These are phyloP conservation scores for Dexiosoma caninum DNA, from an alignment of 2,888 invertebrate genomes.

Conservation along the genomic window DNA sequence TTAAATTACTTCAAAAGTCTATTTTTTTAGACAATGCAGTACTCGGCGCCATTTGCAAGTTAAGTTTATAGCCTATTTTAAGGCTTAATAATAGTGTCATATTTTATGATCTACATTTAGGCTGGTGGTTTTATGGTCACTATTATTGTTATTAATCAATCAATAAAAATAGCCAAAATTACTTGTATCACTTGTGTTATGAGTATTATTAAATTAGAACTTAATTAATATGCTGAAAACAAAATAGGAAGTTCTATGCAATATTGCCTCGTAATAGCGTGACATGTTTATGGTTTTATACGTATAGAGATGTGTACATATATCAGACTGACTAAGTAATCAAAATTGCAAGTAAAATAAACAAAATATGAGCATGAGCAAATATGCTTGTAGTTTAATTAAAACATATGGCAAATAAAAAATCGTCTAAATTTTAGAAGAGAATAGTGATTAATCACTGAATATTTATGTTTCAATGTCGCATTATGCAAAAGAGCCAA, in stretches of 20 bases:
- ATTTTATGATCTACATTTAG: constrained; percentile 13
- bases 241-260: background rate
- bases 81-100: constrained; percentile 27
- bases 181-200: constrained; percentile 24
- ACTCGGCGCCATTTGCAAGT: too few relatives aligned
- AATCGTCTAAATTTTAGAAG: constrained; percentile 19
- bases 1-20: too few relatives aligned
- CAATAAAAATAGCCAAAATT: background rate
- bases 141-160: background rate
- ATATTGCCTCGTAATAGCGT: background rate
- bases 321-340: background rate
- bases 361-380: constrained; percentile 3
- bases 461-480: background rate
- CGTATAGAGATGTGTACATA: background rate
- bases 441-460: constrained; percentile 47
- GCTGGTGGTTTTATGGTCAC: too few relatives aligned
- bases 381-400: constrained; percentile 53
- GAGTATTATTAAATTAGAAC: constrained; percentile 31
- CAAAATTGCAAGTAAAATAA: constrained; percentile 1
- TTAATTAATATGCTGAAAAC: constrained; percentile 50
- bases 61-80: constrained; percentile 25
- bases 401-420: constrained; percentile 34
- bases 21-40: too few relatives aligned
- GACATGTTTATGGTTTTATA: constrained; percentile 31
- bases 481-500: constrained; percentile 7